These are phyloP conservation scores for Burhinus bistriatus DNA, from an alignment of 2,113 vertebrate genomes.

Conservation along the genomic window DNA sequence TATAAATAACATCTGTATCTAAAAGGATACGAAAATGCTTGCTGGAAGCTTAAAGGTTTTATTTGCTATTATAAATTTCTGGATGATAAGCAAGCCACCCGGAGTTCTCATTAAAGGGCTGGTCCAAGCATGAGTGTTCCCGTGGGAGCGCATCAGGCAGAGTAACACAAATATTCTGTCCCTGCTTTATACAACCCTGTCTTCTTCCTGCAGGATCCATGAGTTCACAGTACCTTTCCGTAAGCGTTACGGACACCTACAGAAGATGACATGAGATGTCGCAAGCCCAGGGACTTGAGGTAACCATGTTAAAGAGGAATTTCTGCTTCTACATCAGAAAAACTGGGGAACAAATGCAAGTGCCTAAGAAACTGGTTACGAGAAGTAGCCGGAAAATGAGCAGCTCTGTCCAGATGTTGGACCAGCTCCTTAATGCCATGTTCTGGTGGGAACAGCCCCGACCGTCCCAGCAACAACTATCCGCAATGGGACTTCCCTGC, in stretches of 20 bases:
- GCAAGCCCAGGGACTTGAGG: not conserved
- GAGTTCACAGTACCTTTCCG: not conserved
- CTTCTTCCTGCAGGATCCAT: not conserved
- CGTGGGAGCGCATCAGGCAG: accelerated
- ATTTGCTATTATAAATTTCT: not conserved
- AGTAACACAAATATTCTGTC: not conserved
- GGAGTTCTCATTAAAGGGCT: not conserved
- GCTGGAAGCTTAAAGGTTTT: not conserved
- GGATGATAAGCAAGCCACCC: not conserved
- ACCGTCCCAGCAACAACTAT: not conserved
- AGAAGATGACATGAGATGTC: accelerated
- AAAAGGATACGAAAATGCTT: not conserved
- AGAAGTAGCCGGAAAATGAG: not conserved
- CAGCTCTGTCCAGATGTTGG: not conserved
- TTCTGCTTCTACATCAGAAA: not conserved
- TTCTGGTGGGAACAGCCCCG: not conserved
- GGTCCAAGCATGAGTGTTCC: not conserved
- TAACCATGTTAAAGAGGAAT: not conserved
- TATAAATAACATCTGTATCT: not conserved
- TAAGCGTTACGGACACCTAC: not conserved
- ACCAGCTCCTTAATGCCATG: not conserved
- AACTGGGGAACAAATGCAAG: not conserved
- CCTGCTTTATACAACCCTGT: not conserved
- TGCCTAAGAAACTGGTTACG: not conserved
- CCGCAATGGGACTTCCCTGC: not conserved